Evolutionary conservation across 1,140 invertebrate genomes (phyloP).

Genomic region (Vollenhovia emeryi): DNA sequence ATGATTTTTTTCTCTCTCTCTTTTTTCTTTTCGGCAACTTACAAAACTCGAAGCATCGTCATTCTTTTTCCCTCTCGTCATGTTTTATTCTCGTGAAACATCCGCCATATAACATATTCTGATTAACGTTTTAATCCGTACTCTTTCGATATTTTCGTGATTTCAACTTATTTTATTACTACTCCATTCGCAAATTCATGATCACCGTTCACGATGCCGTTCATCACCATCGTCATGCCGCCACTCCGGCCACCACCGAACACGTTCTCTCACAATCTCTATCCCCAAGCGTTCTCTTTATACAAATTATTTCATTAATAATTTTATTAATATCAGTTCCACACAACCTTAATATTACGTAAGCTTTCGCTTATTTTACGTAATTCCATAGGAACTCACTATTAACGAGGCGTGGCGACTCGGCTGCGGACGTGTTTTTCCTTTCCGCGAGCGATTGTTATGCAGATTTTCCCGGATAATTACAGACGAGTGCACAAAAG

Average conservation of each 20-base stretch:
- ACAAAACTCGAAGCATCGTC: constrained; percentile 53
- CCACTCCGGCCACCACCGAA: constrained; percentile 68
- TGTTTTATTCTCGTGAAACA: constrained; percentile 51
- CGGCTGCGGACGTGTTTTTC: constrained; percentile 22
- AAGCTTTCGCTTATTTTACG: constrained; percentile 84
- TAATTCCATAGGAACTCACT: constrained; percentile 79
- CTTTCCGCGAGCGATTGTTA: constrained; percentile 19
- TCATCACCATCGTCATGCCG: constrained; percentile 68
- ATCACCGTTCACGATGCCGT: constrained; percentile 62
- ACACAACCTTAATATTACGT: constrained; percentile 79
- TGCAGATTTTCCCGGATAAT: constrained; percentile 40
- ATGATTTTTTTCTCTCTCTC: constrained; percentile 30
- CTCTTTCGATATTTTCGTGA: constrained; percentile 67
- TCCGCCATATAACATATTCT: constrained; percentile 66
- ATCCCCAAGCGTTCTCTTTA: constrained; percentile 82
- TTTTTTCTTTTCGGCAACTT: constrained; percentile 40
- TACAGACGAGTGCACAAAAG: constrained; percentile 26
- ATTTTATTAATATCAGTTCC: constrained; percentile 80
- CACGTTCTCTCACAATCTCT: constrained; percentile 79
- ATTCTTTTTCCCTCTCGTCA: constrained; percentile 43
- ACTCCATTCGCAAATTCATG: constrained; percentile 68
- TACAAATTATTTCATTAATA: constrained; percentile 78
- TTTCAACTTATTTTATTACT: constrained; percentile 78
- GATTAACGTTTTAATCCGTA: constrained; percentile 66
- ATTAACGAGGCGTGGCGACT: constrained; percentile 61